Conservation (phyloP, 2,113 vertebrate species). For the Pipa parva region DNA sequence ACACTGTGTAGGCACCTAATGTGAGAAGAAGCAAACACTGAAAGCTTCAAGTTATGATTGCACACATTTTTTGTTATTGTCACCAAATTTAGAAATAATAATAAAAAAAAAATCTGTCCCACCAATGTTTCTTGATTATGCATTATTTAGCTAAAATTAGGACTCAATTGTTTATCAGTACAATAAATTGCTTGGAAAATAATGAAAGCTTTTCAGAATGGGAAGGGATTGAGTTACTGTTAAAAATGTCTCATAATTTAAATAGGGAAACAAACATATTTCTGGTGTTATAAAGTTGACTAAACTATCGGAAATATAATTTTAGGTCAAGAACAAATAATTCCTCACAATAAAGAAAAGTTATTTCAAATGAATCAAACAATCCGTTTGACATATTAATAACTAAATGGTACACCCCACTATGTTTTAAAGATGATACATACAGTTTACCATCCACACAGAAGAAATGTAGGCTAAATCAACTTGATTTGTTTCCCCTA, state of each 20-base stretch:
- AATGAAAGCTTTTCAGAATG: conserved; percentile 30
- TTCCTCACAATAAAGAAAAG: no score
- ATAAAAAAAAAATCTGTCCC: conserved; percentile 35
- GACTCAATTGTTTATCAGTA: conserved; percentile 31
- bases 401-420: no score
- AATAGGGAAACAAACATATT: conserved; percentile 35
- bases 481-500: no score
- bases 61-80: background rate
- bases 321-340: background rate
- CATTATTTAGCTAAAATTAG: conserved; percentile 38
- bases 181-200: conserved; percentile 30
- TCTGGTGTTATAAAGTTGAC: conserved; percentile 18
- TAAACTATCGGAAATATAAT: conserved; percentile 11
- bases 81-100: background rate
- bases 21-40: conserved; percentile 21
- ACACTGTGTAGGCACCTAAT: conserved; percentile 28
- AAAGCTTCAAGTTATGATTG: background rate
- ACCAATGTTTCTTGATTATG: conserved; percentile 36
- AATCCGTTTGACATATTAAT: no score
- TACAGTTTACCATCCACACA: no score
- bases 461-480: no score
- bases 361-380: no score
- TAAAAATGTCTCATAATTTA: conserved; percentile 34
- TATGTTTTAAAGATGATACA: no score
- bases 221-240: conserved; percentile 31